These are phyloP conservation scores for Stenchaetothrips biformis DNA, from an alignment of 2,888 invertebrate genomes.

Conservation along the genomic window DNA sequence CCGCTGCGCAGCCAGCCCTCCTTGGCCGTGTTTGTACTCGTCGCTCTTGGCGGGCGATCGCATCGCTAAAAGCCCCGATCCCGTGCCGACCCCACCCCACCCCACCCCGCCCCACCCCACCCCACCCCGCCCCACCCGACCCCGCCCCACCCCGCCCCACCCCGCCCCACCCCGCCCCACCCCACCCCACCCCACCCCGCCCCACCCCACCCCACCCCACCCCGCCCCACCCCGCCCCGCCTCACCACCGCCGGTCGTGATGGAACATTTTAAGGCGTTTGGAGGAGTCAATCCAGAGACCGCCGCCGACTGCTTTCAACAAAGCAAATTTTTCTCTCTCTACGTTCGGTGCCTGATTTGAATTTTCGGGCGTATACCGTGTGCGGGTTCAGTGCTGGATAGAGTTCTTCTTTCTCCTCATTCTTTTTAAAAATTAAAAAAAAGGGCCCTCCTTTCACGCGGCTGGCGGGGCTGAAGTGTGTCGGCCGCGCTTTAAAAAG, in stretches of 20 bases:
- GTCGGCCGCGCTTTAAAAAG: too few species aligned
- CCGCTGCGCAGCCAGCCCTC: not conserved
- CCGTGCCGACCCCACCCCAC: not conserved
- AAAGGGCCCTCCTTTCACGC: too few species aligned
- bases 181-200: not conserved
- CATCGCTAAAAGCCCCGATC: constrained; percentile 18
- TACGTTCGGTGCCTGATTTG: too few species aligned
- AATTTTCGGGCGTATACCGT: too few species aligned
- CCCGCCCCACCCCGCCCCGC: not conserved
- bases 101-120: not conserved
- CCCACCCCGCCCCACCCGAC: not conserved
- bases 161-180: not conserved
- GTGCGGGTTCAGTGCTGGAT: too few species aligned
- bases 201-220: not conserved
- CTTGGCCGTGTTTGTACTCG: constrained; percentile 12
- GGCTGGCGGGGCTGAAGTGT: too few species aligned
- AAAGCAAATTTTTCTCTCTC: too few species aligned
- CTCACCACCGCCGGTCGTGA: not conserved
- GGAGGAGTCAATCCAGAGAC: too few species aligned
- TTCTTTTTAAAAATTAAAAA: not conserved
- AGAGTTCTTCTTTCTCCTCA: not conserved
- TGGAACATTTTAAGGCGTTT: too few species aligned
- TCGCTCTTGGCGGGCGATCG: not conserved
- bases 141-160: not conserved
- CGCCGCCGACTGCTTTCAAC: too few species aligned